Conservation (phyloP, 2,888 invertebrate genomes). For the Tetragonula carbonaria region DNA sequence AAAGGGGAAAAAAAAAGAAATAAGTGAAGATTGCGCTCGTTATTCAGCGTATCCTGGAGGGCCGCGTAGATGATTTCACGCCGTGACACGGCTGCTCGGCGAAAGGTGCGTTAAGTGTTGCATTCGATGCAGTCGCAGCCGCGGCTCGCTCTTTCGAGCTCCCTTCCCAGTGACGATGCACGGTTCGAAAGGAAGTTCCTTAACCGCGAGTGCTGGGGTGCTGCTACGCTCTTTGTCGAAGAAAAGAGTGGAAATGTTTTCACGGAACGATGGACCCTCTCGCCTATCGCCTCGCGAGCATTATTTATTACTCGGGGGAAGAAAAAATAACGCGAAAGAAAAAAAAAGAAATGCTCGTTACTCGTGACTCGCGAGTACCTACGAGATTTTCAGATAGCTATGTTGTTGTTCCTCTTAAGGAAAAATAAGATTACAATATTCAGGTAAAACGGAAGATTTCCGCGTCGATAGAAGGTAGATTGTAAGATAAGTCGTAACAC, state of each 20-base stretch:
- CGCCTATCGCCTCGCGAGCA: background rate
- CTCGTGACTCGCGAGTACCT: background rate
- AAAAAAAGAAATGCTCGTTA: background rate
- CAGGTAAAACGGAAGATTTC: background rate
- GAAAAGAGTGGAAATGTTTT: conserved; percentile 39
- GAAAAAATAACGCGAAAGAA: background rate
- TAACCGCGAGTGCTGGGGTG: conserved; percentile 25
- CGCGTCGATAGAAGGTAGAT: background rate
- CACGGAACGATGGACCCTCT: conserved; percentile 15
- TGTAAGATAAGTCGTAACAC: background rate
- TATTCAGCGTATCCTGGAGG: conserved; percentile 62
- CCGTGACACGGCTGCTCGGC: conserved; percentile 56
- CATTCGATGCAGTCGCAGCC: conserved; percentile 52
- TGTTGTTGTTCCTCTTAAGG: background rate
- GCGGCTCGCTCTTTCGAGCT: conserved; percentile 24
- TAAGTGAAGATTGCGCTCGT: conserved; percentile 59
- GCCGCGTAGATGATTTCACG: conserved; percentile 57
- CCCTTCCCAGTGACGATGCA: conserved; percentile 22
- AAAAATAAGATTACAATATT: background rate
- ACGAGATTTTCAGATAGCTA: background rate
- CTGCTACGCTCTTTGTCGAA: conserved; percentile 6
- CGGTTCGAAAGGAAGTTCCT: conserved; percentile 44
- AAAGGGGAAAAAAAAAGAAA: conserved; percentile 5
- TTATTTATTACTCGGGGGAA: conserved; percentile 17
- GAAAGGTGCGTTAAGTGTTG: conserved; percentile 60